Evolutionary conservation across 2,888 invertebrate species (phyloP), one percentile per base, ranked within the genome.

Genomic region (Eristalis arbustorum): DNA sequence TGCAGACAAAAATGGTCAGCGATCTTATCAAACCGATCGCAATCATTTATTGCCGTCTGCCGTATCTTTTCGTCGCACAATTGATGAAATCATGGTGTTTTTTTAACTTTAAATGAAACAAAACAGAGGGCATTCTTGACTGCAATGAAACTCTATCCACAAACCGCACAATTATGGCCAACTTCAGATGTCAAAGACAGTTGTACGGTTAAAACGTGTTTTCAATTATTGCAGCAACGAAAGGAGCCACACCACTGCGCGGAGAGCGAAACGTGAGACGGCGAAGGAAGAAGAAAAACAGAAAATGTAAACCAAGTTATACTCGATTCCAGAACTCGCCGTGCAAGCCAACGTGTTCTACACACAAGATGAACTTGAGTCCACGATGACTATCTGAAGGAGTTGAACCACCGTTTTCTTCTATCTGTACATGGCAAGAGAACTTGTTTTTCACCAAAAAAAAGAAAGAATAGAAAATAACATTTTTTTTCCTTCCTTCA

Each of bases 271-370:
- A 66, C 28, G 66, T 66, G 59, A 74, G 34, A 57, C 25, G 67
- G 31, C 10, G 66, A 67, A 59, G 14, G 59, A 23, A 59, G 59
- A 23, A 59, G 59, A 68, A 40, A 74, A 77, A 61, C 56, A 64
- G 69, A 85, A 82, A 85, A 85, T 85, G 82, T 85, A 78, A 85
- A 85, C 85, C 82, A 85, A 82, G 82, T 85, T 78, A 74, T 71
- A 77, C 81, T 71, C 82, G 85, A 85, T 85, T 77, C 23, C 59
- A 75, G 23, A 22, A 68, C 34, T 68, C 72, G 14, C 68, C 67
- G 31, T 13, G 37, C 73, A 80, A 72, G 59, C 64, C 81, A 63
- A 75, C 75, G 72, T 83, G 78, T 72, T 82, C 56, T 69, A 74
- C 66, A 77, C 71, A 85, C 59, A 49, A 49, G 59, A 75, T 87